These are phyloP conservation scores for Setophaga coronata DNA, from an alignment of 2,113 vertebrate genomes.

Conservation along the genomic window DNA sequence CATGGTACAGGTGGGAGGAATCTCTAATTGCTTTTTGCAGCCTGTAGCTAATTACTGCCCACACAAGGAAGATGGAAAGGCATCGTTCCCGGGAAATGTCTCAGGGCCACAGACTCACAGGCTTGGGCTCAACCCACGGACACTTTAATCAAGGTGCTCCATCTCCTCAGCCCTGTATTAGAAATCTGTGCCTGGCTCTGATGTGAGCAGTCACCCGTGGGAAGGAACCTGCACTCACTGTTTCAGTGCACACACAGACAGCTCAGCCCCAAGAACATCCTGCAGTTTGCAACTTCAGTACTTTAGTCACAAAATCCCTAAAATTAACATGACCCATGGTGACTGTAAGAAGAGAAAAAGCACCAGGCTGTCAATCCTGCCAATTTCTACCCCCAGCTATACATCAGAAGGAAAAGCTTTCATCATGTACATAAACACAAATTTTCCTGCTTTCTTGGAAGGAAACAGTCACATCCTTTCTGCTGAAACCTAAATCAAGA, in stretches of 20 bases:
- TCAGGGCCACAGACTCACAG: neutral
- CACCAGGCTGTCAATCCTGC: neutral
- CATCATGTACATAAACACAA: neutral
- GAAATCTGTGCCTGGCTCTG: neutral
- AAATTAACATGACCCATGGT: neutral
- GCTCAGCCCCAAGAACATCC: neutral
- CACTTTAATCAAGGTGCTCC: neutral
- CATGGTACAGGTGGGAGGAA: constrained; percentile 9
- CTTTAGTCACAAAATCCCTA: neutral
- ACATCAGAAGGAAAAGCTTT: neutral
- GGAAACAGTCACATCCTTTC: neutral
- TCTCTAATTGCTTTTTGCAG: constrained; percentile 8
- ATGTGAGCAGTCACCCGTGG: neutral
- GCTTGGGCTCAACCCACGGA: neutral
- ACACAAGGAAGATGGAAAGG: neutral
- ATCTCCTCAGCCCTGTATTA: neutral
- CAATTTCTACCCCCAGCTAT: neutral
- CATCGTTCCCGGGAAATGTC: fast-evolving
- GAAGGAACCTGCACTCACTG: neutral
- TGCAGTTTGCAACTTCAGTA: fast-evolving
- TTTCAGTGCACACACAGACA: neutral
- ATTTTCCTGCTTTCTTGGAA: neutral
- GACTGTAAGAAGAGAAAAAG: neutral
- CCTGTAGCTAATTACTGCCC: constrained; percentile 21
- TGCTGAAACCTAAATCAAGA: neutral